A percentile compares a stretch with the other conserved stretches of the same genome.
These are phyloP conservation scores for Sisyra nigra DNA, from an alignment of 2,888 invertebrate species.

Conservation along the genomic window DNA sequence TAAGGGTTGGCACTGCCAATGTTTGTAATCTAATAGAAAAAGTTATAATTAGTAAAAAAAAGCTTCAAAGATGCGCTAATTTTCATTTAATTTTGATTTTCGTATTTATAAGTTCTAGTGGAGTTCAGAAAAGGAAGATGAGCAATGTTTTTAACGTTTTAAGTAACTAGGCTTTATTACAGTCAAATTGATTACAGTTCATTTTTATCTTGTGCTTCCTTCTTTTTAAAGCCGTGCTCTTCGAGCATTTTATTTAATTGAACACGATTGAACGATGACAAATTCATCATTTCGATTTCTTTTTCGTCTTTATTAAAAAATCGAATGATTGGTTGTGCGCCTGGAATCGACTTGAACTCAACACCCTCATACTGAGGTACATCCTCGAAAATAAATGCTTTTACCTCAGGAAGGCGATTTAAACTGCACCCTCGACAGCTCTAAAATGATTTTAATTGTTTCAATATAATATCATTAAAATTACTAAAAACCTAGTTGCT, in stretches of 20 bases:
- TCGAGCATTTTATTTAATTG: conserved; percentile 50
- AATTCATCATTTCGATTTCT: conserved; percentile 43
- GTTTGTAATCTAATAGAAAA: too few species aligned
- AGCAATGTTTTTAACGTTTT: too few species aligned
- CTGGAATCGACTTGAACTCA: conserved; percentile 47
- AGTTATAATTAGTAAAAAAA: too few species aligned
- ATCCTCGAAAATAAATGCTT: conserved; percentile 48
- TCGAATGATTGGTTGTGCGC: conserved; percentile 46
- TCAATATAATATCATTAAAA: not conserved
- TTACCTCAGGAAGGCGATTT: conserved; percentile 47
- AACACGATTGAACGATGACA: conserved; percentile 37
- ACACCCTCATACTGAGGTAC: conserved; percentile 42
- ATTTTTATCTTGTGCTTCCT: conserved; percentile 30
- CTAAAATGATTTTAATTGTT: conserved; percentile 31
- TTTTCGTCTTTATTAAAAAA: conserved; percentile 36
- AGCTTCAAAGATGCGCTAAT: too few species aligned
- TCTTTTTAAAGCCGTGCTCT: conserved; percentile 38
- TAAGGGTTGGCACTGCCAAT: too few species aligned
- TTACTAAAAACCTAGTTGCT: not conserved
- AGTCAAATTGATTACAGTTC: not conserved
- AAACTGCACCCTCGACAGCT: conserved; percentile 53
- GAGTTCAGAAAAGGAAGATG: too few species aligned
- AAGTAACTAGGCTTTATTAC: too few species aligned
- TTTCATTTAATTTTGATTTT: too few species aligned
- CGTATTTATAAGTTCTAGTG: too few species aligned